Evolutionary conservation across 2,888 invertebrate species (phyloP).

Genomic region (Xylocampa areola): DNA sequence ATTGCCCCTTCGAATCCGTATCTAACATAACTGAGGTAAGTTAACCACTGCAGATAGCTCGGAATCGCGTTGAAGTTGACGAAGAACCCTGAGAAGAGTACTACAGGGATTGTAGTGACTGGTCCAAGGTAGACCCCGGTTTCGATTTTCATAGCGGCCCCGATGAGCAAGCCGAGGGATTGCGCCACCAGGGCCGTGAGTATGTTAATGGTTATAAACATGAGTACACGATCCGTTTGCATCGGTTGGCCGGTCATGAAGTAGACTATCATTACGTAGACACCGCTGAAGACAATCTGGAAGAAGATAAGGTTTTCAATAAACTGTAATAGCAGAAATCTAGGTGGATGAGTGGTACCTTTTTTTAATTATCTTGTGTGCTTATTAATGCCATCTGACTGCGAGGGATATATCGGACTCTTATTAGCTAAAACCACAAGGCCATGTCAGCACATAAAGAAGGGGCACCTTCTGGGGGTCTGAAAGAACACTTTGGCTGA

Average conservation of each 20-base stretch:
- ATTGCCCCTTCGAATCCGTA: constrained; percentile 98
- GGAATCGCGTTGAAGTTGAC: constrained; percentile 98
- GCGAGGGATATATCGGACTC: too few species aligned
- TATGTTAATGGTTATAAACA: constrained; percentile 93
- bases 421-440: too few species aligned
- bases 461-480: too few species aligned
- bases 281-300: constrained; percentile 95
- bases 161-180: constrained; percentile 97
- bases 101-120: constrained; percentile 96
- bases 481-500: too few species aligned
- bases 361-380: too few species aligned
- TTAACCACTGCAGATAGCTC: constrained; percentile 95
- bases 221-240: constrained; percentile 94
- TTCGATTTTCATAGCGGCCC: constrained; percentile 97
- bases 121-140: constrained; percentile 95
- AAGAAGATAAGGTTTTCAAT: constrained; percentile 60
- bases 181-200: constrained; percentile 97
- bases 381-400: too few species aligned
- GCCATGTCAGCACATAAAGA: too few species aligned
- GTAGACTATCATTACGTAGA: constrained; percentile 97
- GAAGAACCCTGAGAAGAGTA: constrained; percentile 98
- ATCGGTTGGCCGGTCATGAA: constrained; percentile 99
- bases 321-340: not conserved
- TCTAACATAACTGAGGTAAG: constrained; percentile 96
- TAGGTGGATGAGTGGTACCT: too few species aligned